Percentiles rank a stretch among this genome's conserved stretches.
These are phyloP conservation scores for Sebastes cheni DNA, from an alignment of 2,797 vertebrate genomes.

Conservation along the genomic window DNA sequence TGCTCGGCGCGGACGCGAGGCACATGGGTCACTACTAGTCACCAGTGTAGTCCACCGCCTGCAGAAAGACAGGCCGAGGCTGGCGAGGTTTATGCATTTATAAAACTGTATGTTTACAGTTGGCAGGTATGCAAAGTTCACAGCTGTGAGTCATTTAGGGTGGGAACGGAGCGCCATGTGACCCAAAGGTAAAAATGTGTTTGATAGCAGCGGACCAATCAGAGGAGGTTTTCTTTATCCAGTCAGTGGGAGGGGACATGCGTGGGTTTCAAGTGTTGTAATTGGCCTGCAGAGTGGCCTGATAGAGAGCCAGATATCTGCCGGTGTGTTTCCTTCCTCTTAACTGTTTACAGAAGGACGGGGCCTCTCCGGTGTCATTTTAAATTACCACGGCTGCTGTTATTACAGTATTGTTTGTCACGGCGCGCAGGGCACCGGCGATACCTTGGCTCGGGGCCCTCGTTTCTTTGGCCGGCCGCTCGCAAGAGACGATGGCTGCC, in stretches of 20 bases:
- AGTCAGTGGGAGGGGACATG: constrained; percentile 25
- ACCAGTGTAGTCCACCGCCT: not conserved
- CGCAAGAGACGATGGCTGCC: constrained; percentile 29
- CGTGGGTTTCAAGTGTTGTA: constrained; percentile 22
- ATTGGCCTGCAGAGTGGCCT: constrained; percentile 44
- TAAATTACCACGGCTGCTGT: constrained; percentile 44
- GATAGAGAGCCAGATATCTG: constrained; percentile 40
- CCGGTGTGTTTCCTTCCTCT: constrained; percentile 41
- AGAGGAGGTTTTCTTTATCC: not conserved
- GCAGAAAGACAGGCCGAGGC: not conserved
- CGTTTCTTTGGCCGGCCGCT: constrained; percentile 15
- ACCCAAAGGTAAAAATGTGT: constrained; percentile 14
- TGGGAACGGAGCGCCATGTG: not conserved
- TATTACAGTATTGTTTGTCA: constrained; percentile 66
- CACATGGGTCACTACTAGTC: constrained; percentile 28
- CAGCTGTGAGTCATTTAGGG: constrained; percentile 30
- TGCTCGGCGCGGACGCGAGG: not conserved
- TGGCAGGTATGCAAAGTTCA: constrained; percentile 39
- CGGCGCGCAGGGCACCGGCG: constrained; percentile 5
- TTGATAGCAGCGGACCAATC: not conserved
- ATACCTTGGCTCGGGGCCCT: constrained; percentile 45
- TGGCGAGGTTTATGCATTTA: constrained; percentile 21
- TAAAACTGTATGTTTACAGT: constrained; percentile 35
- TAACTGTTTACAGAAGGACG: constrained; percentile 45
- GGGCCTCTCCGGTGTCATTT: constrained; percentile 41